Base-by-base conservation (phyloP, 1,140 invertebrate species). In the Centruroides vittatus region DNA sequence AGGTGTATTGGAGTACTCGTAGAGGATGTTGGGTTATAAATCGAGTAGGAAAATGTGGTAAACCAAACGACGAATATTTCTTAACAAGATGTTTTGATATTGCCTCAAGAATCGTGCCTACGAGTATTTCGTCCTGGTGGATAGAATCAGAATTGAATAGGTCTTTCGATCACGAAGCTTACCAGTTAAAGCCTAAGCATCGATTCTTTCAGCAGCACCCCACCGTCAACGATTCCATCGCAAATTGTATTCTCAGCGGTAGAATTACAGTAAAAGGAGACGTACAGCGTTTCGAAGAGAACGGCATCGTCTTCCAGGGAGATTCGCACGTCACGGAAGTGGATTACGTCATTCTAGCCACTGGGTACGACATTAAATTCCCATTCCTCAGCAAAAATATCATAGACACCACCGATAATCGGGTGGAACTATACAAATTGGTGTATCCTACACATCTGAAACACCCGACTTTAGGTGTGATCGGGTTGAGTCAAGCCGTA, bases 141-240 rank as follows among this genome's bases (percentile, higher is more conserved):
- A 4, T 9, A 12, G 56, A 58, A 58, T 48, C 8, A 47, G 10
- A 58, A 12, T 49, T 58, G 41, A 50, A 58, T 5, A 52, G 60
- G 11, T 62, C 70, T n/a, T 76, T 80, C 65, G 73, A 78, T 66
- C 56, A 58, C 23, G 49, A 51, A 13, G 5, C 34, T 13, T 35
- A 61, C 74, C 23, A 23, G 23, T 23, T 23, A 23, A 23, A 23
- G 2, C 23, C 23, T 2, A 2, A 23, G 23, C 23, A 79, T 61
- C 52, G 70, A 8, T 23, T 73, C 10, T 70, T 70, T 46, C 65
- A 68, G 12, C 76, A 78, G 53, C 78, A 80, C 66, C 76, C 77
- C 6, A 79, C 76, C 34, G 74, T 80, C 9, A 79, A 78, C 62
- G 78, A 80, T 64, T 73, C 75, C 34, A 64, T 80, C 5, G 75